Conservation (phyloP, 1,140 invertebrate species). For the Schlechtendalia chinensis region DNA sequence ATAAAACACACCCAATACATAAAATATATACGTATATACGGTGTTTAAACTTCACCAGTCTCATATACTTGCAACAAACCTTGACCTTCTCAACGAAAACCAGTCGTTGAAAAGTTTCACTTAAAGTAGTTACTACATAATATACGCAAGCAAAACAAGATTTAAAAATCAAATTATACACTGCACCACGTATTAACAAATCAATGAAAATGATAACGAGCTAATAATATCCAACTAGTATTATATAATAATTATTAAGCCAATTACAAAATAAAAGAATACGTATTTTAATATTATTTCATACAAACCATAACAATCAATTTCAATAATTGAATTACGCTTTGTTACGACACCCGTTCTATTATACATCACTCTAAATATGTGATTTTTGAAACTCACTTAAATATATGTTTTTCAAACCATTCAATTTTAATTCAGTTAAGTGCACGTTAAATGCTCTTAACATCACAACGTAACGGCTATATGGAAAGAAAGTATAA, state of each 20-base stretch:
- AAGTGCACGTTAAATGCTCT: slow-evolving; percentile 1
- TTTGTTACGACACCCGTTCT: neutral
- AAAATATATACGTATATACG: neutral
- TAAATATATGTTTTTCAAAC: neutral
- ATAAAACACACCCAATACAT: neutral
- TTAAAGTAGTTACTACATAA: neutral
- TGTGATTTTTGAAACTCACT: neutral
- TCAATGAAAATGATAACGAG: neutral
- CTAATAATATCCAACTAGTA: neutral
- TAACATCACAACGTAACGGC: neutral
- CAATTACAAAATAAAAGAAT: neutral
- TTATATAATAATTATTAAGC: neutral
- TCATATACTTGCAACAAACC: neutral
- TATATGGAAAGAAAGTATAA: slow-evolving; percentile 32
- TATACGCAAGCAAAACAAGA: neutral
- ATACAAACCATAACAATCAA: neutral
- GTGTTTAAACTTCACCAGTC: neutral
- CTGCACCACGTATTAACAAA: neutral
- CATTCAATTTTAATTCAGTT: neutral
- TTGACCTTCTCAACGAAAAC: slow-evolving; percentile 23
- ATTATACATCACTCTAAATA: neutral
- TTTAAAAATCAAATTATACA: neutral
- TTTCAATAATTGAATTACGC: neutral
- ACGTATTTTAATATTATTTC: too few species aligned
- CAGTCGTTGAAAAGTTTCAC: slow-evolving; percentile 20